Evolutionary conservation across 2,797 vertebrate genomes (phyloP).

Genomic region (Cynodonichthys magdalenae): DNA sequence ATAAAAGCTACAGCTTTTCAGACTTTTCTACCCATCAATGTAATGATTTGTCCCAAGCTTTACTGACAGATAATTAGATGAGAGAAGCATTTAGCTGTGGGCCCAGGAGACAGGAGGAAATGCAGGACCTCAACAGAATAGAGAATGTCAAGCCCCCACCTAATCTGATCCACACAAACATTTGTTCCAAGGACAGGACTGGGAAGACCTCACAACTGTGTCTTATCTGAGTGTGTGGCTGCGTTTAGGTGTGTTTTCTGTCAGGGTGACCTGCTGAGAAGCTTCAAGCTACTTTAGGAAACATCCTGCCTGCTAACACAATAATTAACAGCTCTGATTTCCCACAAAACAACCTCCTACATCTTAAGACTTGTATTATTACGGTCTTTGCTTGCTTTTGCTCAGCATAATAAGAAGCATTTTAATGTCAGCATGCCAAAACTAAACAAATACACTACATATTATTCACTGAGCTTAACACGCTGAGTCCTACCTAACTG

Average conservation of each 20-base stretch:
- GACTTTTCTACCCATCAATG: neutral
- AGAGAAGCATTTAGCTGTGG: neutral
- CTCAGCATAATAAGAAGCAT: constrained; percentile 43
- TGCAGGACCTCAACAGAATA: neutral
- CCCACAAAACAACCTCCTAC: constrained; percentile 31
- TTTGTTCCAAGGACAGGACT: neutral
- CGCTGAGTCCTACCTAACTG: constrained; percentile 34
- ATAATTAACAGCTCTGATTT: constrained; percentile 39
- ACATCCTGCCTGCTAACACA: constrained; percentile 39
- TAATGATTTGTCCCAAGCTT: neutral
- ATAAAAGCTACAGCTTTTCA: neutral
- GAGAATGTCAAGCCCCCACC: neutral
- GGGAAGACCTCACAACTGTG: neutral
- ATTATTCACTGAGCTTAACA: constrained; percentile 31
- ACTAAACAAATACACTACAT: constrained; percentile 41
- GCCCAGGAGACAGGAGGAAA: neutral
- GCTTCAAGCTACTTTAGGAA: constrained; percentile 33
- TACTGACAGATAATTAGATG: neutral
- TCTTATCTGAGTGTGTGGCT: neutral
- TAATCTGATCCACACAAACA: neutral
- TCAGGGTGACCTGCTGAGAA: constrained; percentile 61
- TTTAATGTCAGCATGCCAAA: constrained; percentile 11
- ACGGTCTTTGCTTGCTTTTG: constrained; percentile 22
- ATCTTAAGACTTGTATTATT: constrained; percentile 15
- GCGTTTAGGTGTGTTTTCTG: constrained; percentile 19